Percentiles rank a stretch among this genome's conserved stretches.
Evolutionary conservation across 30 jellyfish, hydroid and myxozoan species (phyloP).

Genomic region (Hydra vulgaris): DNA sequence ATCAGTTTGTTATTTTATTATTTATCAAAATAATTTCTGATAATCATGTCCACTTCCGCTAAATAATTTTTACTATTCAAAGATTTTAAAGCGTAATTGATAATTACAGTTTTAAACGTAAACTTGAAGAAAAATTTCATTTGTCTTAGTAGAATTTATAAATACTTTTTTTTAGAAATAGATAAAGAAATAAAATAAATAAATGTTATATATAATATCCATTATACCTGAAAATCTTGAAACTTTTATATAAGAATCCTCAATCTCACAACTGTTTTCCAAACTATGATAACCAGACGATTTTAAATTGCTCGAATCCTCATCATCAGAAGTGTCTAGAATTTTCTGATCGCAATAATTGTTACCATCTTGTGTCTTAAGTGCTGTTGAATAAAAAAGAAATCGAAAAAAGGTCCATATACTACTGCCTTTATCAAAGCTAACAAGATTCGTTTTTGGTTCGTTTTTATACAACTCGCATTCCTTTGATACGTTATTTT

Average conservation of each 20-base stretch:
- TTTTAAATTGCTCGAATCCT: not conserved
- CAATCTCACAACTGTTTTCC: constrained; percentile 12
- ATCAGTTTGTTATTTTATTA: too few species aligned
- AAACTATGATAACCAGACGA: constrained; percentile 17
- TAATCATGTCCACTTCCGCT: too few species aligned
- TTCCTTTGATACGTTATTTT: not conserved
- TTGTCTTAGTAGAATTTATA: too few species aligned
- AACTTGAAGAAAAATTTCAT: too few species aligned
- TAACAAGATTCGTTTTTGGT: not conserved
- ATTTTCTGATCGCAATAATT: not conserved
- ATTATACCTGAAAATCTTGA: constrained; percentile 13
- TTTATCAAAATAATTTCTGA: too few species aligned
- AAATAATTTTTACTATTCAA: too few species aligned
- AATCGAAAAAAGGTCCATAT: not conserved
- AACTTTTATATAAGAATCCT: constrained; percentile 21
- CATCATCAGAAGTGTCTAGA: not conserved
- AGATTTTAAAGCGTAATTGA: too few species aligned
- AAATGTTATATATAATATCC: too few species aligned
- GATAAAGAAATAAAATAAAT: too few species aligned
- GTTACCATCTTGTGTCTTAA: not conserved
- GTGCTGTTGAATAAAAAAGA: not conserved
- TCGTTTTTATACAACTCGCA: not conserved
- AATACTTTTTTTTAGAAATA: too few species aligned
- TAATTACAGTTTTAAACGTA: too few species aligned
- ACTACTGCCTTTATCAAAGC: not conserved